These are phyloP conservation scores for Busseola fusca DNA, from an alignment of 2,888 invertebrate genomes.

Conservation along the genomic window DNA sequence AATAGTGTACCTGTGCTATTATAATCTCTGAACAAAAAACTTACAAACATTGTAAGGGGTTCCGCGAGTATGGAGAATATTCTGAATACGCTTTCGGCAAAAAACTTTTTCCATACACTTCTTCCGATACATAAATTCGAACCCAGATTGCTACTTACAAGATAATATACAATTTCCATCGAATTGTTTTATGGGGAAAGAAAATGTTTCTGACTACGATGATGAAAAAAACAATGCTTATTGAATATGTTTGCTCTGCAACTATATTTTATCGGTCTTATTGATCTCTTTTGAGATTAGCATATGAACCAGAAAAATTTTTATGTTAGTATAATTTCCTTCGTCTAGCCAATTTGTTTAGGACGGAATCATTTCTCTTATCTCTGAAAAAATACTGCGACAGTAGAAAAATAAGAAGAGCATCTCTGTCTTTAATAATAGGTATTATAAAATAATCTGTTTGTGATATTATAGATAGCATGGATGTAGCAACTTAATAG, in stretches of 20 bases:
- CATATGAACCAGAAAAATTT: constrained; percentile 48
- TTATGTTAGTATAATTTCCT: constrained; percentile 34
- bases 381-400: constrained; percentile 14
- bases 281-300: constrained; percentile 40
- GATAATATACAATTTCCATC: constrained; percentile 60
- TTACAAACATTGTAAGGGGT: constrained; percentile 45
- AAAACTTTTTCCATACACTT: constrained; percentile 79
- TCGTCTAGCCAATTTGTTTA: constrained; percentile 35
- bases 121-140: constrained; percentile 79
- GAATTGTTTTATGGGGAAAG: constrained; percentile 58
- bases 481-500: constrained; percentile 63
- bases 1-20: constrained; percentile 62
- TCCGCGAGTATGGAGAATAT: constrained; percentile 57
- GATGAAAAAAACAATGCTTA: constrained; percentile 55
- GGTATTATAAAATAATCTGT: constrained; percentile 32
- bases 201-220: constrained; percentile 48
- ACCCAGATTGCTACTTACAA: constrained; percentile 71
- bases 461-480: constrained; percentile 36
- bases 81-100: constrained; percentile 62
- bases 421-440: constrained; percentile 11
- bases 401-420: constrained; percentile 22
- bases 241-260: constrained; percentile 50
- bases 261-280: constrained; percentile 53
- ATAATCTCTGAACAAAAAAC: constrained; percentile 48
- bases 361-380: constrained; percentile 18